Conservation (phyloP, 2,797 vertebrate species). For the Esox lucius region DNA sequence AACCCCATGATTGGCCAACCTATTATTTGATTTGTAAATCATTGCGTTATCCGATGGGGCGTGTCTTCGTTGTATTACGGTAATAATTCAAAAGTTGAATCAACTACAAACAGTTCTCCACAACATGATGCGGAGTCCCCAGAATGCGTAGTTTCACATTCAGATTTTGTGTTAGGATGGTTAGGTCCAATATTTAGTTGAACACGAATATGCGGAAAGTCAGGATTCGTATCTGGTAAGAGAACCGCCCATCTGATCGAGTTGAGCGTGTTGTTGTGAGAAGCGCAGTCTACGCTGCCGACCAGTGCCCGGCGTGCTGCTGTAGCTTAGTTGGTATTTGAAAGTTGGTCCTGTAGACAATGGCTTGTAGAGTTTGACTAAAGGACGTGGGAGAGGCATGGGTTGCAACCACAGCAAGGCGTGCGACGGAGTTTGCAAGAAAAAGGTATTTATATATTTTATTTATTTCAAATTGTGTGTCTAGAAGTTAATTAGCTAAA, state of each 20-base stretch:
- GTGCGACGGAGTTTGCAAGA: slow-evolving; percentile 25
- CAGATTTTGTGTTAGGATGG: background rate
- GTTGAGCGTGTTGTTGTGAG: background rate
- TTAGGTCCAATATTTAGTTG: background rate
- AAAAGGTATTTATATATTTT: slow-evolving; percentile 11
- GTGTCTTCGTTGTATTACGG: slow-evolving; percentile 6
- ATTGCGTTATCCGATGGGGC: background rate
- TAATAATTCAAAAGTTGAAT: slow-evolving; percentile 3
- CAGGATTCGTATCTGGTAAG: background rate
- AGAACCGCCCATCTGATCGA: background rate
- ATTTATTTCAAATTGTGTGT: background rate
- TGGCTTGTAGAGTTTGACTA: slow-evolving; percentile 25
- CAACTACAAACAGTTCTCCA: background rate
- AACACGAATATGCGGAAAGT: background rate
- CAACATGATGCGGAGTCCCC: background rate
- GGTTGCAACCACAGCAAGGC: slow-evolving; percentile 75
- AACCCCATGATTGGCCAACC: background rate
- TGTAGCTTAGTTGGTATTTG: background rate
- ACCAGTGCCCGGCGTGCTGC: background rate
- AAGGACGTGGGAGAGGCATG: slow-evolving; percentile 57
- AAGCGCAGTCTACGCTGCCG: background rate
- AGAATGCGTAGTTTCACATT: background rate
- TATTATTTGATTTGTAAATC: background rate
- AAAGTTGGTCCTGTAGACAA: slow-evolving; percentile 42
- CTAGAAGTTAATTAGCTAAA: slow-evolving; percentile 9